A percentile compares a stretch with the other conserved stretches of the same genome.
These are phyloP conservation scores for Tetragonula carbonaria DNA, from an alignment of 2,888 invertebrate species.

Conservation along the genomic window DNA sequence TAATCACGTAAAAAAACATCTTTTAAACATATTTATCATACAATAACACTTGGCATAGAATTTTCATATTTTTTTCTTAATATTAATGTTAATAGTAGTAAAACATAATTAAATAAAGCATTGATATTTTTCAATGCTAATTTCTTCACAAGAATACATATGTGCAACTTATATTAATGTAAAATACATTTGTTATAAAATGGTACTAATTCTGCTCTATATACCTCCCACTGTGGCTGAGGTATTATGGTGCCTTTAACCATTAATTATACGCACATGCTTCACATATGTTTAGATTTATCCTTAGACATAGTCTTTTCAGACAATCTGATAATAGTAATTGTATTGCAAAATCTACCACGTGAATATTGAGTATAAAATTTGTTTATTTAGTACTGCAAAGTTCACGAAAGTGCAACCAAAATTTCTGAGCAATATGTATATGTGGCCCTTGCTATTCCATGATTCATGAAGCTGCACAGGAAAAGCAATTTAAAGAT, in stretches of 20 bases:
- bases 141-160: constrained; percentile 61
- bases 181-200: constrained; percentile 72
- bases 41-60: constrained; percentile 61
- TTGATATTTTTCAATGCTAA: constrained; percentile 59
- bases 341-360: constrained; percentile 73
- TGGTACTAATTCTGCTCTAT: constrained; percentile 70
- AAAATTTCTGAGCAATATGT: constrained; percentile 58
- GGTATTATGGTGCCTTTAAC: constrained; percentile 69
- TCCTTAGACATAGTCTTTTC: constrained; percentile 54
- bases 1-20: constrained; percentile 46
- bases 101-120: constrained; percentile 62
- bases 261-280: constrained; percentile 70
- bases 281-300: constrained; percentile 61
- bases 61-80: constrained; percentile 16
- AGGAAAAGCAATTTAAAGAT: constrained; percentile 47
- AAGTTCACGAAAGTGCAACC: constrained; percentile 53
- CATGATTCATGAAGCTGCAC: constrained; percentile 56
- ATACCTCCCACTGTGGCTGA: constrained; percentile 66
- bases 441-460: constrained; percentile 43
- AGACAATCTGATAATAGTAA: constrained; percentile 67
- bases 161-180: constrained; percentile 69
- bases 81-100: constrained; percentile 36
- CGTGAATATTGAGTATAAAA: constrained; percentile 69
- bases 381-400: constrained; percentile 62
- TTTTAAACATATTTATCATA: constrained; percentile 25